Evolutionary conservation across 2,888 invertebrate species (phyloP), one percentile per base, ranked within the genome.

Genomic region (Tridacna gigas): DNA sequence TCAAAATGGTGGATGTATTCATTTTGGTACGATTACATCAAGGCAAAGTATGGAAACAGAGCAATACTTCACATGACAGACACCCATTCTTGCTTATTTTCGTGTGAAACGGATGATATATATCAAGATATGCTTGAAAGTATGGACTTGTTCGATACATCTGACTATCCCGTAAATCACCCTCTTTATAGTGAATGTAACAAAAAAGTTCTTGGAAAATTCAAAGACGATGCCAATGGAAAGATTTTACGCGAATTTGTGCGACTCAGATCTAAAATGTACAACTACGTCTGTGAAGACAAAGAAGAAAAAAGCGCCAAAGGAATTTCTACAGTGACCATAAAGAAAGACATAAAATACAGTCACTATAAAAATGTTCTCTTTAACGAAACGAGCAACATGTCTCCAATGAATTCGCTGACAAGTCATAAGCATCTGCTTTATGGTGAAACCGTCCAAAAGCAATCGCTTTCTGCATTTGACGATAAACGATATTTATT

Each of bases 1-100:
- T 93, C 91, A 0, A 95, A 95, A 91, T 76, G 82, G 0, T 83
- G 92, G 45, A 93, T 95, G 90, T 95, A 95, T 82, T 91, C 94
- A 67, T 95, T 94, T 63, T 82, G 87, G 76, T 95, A 94, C 78
- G 90, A 92, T 78, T 71, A 79, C 26, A 74, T 81, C 25, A 83
- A 86, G 51, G 3, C 15, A 5, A 81, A 77, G 63, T 83, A 83
- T 26, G 77, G 66, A 56, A 4, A 60, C 5, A 75, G 22, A 11
- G 74, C 77, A 18, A 48, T 67, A 48, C 76, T 86, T 15, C 75
- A 79, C 15, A 79, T 92, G 61, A 85, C 83, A 4, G 87, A 87
- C 47, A 87, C 87, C 5, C 82, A 83, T 37, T 28, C 25, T 11
- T 45, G 82, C 22, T 60, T 79, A 25, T 86, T 80, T 45, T 28